A percentile compares a stretch with the other conserved stretches of the same genome.
Conservation (phyloP, 37 sponge, comb jelly and placozoan genomes). For the Axinella damicornis region DNA sequence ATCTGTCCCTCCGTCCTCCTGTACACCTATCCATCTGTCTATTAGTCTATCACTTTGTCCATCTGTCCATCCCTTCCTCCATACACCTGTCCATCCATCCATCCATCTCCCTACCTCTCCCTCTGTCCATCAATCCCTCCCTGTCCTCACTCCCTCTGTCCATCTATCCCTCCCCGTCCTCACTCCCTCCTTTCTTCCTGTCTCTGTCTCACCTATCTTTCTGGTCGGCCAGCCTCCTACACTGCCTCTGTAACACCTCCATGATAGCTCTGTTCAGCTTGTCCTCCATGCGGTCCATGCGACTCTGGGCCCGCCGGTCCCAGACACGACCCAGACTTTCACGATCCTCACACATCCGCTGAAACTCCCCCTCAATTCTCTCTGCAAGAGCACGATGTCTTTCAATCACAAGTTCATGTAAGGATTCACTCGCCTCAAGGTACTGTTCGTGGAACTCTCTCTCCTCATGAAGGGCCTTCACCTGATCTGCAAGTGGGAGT, state of each 20-base stretch:
- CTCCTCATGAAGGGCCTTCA: conserved; percentile 43
- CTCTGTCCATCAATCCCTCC: too few relatives aligned
- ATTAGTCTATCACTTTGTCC: too few relatives aligned
- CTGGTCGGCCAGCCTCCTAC: conserved; percentile 38
- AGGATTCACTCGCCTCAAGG: conserved; percentile 27
- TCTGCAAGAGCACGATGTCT: conserved; percentile 32
- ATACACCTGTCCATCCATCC: too few relatives aligned
- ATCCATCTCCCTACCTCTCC: too few relatives aligned
- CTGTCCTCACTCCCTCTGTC: too few relatives aligned
- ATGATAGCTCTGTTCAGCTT: conserved; percentile 46
- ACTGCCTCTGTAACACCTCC: conserved; percentile 16
- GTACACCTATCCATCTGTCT: too few relatives aligned
- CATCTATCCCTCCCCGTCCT: too few relatives aligned
- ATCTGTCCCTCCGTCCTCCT: too few relatives aligned
- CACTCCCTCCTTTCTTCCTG: too few relatives aligned
- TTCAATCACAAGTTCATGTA: conserved; percentile 18
- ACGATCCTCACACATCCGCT: conserved; percentile 34
- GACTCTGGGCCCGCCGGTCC: conserved; percentile 32
- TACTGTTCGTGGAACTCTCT: conserved; percentile 34
- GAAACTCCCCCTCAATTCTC: conserved; percentile 32
- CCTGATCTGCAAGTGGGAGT: not conserved
- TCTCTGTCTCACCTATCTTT: conserved; percentile 17
- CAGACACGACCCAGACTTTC: conserved; percentile 10
- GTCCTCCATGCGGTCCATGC: conserved; percentile 23
- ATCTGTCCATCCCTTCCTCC: too few relatives aligned